Conservation (phyloP, 2,888 invertebrate species). For the Xylota sylvarum region DNA sequence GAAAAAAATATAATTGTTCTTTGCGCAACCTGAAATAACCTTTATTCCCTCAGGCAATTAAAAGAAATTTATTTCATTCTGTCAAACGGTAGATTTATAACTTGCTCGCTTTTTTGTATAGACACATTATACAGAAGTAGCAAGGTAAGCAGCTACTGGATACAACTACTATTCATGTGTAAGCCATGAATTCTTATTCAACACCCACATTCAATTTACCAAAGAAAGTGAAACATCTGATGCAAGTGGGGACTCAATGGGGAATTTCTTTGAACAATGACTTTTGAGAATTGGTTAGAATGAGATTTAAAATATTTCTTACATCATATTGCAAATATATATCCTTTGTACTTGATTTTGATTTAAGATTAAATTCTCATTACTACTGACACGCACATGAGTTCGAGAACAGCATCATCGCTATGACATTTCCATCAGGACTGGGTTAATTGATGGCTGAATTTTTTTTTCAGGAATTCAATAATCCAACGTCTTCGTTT, state of each 20-base stretch:
- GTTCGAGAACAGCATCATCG: no score
- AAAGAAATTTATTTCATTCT: conserved; percentile 71
- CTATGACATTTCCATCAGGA: no score
- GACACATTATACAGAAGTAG: background rate
- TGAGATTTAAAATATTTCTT: background rate
- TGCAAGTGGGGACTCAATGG: conserved; percentile 16
- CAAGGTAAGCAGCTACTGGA: background rate
- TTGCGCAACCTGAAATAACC: conserved; percentile 53
- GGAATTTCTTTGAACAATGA: conserved; percentile 11
- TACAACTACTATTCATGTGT: conserved; percentile 8
- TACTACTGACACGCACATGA: no score
- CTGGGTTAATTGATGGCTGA: no score
- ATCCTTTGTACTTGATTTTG: no score
- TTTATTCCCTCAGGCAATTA: conserved; percentile 70
- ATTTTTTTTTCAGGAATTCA: no score
- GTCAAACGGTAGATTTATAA: conserved; percentile 63
- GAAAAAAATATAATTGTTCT: conserved; percentile 47
- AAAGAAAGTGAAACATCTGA: conserved; percentile 27
- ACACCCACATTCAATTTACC: conserved; percentile 27
- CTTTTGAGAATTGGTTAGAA: conserved; percentile 3
- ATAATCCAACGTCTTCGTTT: no score
- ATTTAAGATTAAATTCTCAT: no score
- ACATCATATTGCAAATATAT: background rate
- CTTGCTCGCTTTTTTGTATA: conserved; percentile 7
- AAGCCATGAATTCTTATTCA: conserved; percentile 22